phyloP scores from a whole-genome alignment of 2,113 vertebrate genomes.

The Barnardius zonarius region DNA sequence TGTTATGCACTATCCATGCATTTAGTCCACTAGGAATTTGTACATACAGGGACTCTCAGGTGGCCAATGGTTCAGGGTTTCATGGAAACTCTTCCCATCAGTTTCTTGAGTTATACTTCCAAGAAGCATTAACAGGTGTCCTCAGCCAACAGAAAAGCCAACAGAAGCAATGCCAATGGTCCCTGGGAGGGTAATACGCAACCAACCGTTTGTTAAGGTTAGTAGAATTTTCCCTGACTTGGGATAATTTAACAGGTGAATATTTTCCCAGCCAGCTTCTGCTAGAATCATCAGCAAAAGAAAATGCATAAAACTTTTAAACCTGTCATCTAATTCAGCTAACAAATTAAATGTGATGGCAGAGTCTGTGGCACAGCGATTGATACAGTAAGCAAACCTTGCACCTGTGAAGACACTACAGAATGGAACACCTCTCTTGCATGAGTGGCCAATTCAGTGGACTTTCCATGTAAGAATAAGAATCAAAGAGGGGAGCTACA shows the following conservation, averaged over 20 bases:
- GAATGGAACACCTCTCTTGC: background rate
- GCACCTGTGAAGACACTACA: background rate
- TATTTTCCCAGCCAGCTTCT: background rate
- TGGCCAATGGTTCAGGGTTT: background rate
- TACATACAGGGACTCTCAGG: rapidly evolving
- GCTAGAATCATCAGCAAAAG: background rate
- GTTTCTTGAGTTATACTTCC: background rate
- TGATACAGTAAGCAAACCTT: background rate
- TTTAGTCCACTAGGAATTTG: background rate
- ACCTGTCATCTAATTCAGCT: background rate
- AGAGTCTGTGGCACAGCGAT: rapidly evolving
- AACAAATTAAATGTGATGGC: background rate
- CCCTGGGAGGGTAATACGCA: background rate
- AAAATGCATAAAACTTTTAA: background rate
- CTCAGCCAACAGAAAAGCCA: background rate
- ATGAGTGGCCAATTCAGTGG: background rate
- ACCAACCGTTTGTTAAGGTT: background rate
- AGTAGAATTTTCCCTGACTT: background rate
- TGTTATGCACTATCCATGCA: background rate
- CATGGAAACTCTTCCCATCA: background rate
- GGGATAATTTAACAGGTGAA: background rate
- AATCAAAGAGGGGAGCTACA: background rate
- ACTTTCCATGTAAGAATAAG: background rate
- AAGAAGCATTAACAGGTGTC: rapidly evolving
- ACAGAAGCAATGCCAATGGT: background rate